Conservation (phyloP, 2,888 invertebrate genomes). For the Microctonus hyperodae region DNA sequence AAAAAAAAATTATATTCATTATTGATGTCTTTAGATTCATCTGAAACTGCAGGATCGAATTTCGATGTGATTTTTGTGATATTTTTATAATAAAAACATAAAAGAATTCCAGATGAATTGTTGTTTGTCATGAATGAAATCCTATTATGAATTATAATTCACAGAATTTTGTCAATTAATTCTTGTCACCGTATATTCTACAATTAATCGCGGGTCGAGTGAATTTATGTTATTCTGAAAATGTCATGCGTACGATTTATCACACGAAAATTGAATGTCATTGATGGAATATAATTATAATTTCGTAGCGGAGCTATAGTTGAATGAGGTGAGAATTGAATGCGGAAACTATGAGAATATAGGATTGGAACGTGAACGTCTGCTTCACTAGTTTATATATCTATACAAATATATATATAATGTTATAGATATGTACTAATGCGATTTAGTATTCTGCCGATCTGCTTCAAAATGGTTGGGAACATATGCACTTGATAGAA, state of each 20-base stretch:
- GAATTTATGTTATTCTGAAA: background rate
- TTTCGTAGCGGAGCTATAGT: background rate
- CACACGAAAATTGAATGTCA: background rate
- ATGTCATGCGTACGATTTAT: background rate
- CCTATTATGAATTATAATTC: too few relatives aligned
- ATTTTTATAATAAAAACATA: too few relatives aligned
- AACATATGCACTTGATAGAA: slow-evolving; percentile 25
- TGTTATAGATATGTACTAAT: background rate
- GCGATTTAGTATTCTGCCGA: background rate
- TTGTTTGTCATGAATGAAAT: too few relatives aligned
- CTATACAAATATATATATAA: too few relatives aligned
- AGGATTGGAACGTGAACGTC: background rate
- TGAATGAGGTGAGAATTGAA: background rate
- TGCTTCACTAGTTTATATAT: too few relatives aligned
- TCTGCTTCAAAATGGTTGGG: slow-evolving; percentile 3
- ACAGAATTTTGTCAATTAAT: background rate
- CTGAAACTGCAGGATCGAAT: too few relatives aligned
- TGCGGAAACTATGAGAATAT: background rate
- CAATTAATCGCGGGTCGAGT: background rate
- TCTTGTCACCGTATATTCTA: background rate
- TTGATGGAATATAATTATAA: background rate
- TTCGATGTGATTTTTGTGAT: too few relatives aligned
- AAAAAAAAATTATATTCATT: too few relatives aligned
- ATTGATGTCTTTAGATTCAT: too few relatives aligned
- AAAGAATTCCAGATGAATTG: too few relatives aligned